phyloP scores from a whole-genome alignment of 53 echinoderm and acorn worm genomes.

The Actinopyga echinites region DNA sequence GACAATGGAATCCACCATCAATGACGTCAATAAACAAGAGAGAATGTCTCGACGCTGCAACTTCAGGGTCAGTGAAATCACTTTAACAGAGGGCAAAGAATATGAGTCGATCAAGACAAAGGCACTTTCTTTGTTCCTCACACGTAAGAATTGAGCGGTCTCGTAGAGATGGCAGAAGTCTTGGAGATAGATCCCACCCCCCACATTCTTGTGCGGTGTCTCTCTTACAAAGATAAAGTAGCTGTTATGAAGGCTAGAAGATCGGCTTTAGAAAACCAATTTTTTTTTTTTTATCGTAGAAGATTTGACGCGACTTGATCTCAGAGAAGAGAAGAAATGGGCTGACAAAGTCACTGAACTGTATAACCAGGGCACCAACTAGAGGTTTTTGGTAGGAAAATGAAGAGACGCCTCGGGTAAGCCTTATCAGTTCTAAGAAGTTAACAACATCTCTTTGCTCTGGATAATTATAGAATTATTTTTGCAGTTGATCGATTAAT shows the following conservation, averaged over 20 bases:
- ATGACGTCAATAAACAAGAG: not conserved
- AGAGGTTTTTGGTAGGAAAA: not conserved
- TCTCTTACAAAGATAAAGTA: not conserved
- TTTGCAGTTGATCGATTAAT: too few relatives aligned
- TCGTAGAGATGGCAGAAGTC: not conserved
- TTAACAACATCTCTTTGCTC: not conserved
- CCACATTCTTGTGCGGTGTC: too few relatives aligned
- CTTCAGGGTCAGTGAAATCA: not conserved
- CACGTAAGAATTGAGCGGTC: not conserved
- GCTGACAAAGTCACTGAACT: not conserved
- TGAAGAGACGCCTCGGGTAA: not conserved
- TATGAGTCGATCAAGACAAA: not conserved
- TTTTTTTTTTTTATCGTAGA: constrained; percentile 1
- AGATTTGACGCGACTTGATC: not conserved
- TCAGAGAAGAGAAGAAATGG: not conserved
- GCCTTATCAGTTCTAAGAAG: not conserved
- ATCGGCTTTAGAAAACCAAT: not conserved
- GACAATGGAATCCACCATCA: too few relatives aligned
- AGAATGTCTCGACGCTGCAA: not conserved
- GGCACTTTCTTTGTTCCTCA: not conserved
- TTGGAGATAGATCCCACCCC: constrained; percentile 16
- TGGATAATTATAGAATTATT: not conserved
- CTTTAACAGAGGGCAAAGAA: not conserved
- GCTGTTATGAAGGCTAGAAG: not conserved
- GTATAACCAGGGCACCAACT: not conserved